Conservation (phyloP, 2,888 invertebrate species). For the Bellardia bayeri region DNA sequence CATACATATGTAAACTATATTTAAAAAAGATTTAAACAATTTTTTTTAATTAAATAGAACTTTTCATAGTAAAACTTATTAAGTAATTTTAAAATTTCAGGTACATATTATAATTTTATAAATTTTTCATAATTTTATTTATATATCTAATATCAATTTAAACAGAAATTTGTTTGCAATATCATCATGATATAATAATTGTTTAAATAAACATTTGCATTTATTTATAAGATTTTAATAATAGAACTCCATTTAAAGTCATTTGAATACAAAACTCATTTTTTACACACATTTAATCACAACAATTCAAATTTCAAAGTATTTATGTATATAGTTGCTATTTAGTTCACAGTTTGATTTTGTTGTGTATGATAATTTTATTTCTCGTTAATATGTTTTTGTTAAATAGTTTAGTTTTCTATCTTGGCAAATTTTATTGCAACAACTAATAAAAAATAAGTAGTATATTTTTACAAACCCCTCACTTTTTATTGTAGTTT, state of each 20-base stretch:
- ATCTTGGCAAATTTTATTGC: neutral
- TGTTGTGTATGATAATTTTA: neutral
- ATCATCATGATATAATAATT: neutral
- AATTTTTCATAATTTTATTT: neutral
- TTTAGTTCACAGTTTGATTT: no score
- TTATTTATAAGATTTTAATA: neutral
- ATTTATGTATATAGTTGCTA: neutral
- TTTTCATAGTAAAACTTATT: no score
- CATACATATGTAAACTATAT: no score
- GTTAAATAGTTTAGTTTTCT: neutral
- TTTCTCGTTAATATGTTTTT: neutral
- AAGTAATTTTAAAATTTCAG: no score
- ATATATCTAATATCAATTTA: neutral
- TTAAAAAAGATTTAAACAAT: no score
- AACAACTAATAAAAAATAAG: neutral
- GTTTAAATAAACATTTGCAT: neutral
- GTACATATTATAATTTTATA: neutral
- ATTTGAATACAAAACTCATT: neutral
- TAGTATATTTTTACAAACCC: neutral
- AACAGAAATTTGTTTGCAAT: neutral
- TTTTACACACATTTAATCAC: neutral
- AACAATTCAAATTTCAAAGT: no score
- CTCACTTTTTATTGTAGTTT: neutral
- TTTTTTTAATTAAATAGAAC: no score
- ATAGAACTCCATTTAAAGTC: no score